phyloP scores from a whole-genome alignment of 1,140 invertebrate genomes.

The Musca domestica region DNA sequence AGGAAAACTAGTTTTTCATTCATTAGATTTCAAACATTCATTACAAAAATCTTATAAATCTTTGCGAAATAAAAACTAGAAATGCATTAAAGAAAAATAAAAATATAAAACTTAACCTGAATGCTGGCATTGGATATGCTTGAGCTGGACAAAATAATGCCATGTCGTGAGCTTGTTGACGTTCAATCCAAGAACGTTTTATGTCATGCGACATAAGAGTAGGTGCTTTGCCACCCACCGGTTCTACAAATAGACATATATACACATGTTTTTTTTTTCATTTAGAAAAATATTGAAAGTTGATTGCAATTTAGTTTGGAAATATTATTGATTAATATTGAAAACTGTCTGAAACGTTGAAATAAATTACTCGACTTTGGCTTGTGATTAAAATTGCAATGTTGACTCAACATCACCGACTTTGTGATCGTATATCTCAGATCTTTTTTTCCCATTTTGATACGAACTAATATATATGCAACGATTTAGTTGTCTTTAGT shows the following conservation, averaged over 20 bases:
- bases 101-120: conserved; percentile 51
- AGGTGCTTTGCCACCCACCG: conserved; percentile 66
- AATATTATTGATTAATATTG: conserved; percentile 48
- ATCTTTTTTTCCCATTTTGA: too few species aligned
- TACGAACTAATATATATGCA: too few species aligned
- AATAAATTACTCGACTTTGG: too few species aligned
- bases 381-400: too few species aligned
- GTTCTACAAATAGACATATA: conserved; percentile 60
- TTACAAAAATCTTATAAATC: background rate
- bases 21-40: background rate
- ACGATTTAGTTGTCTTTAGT: too few species aligned
- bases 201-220: conserved; percentile 65
- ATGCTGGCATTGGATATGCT: conserved; percentile 57
- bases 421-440: too few species aligned
- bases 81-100: background rate
- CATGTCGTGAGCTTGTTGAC: conserved; percentile 45
- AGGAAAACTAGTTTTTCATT: background rate
- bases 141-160: conserved; percentile 57
- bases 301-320: background rate
- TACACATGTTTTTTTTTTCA: conserved; percentile 48
- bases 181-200: conserved; percentile 58
- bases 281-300: too few species aligned
- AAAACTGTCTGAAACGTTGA: conserved; percentile 45
- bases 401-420: too few species aligned
- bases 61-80: background rate